These are phyloP conservation scores for Istiophorus platypterus DNA, from an alignment of 2,113 vertebrate species.

Conservation along the genomic window DNA sequence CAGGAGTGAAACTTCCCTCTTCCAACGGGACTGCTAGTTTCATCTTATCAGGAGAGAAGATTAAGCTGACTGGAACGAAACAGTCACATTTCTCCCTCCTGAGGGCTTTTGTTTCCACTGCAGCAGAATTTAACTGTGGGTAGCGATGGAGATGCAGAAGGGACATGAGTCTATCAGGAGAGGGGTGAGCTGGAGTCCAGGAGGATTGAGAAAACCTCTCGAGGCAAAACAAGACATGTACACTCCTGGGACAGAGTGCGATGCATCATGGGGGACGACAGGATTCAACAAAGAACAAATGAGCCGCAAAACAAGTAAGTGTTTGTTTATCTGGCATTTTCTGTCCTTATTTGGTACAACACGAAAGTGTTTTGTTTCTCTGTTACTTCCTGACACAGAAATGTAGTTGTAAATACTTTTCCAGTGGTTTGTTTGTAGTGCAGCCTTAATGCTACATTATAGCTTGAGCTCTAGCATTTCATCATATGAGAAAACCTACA, in stretches of 20 bases:
- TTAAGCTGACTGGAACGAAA: slow-evolving; percentile 42
- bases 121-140: slow-evolving; percentile 17
- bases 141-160: slow-evolving; percentile 74
- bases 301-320: slow-evolving; percentile 85
- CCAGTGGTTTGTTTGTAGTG: slow-evolving; percentile 26
- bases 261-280: slow-evolving; percentile 74
- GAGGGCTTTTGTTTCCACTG: slow-evolving; percentile 28
- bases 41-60: slow-evolving; percentile 40
- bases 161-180: slow-evolving; percentile 73
- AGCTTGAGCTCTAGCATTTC: slow-evolving; percentile 24
- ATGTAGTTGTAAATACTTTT: slow-evolving; percentile 21
- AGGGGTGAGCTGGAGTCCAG: slow-evolving; percentile 82
- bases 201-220: slow-evolving; percentile 70
- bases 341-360: slow-evolving; percentile 26
- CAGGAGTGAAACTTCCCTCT: slow-evolving; percentile 51
- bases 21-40: slow-evolving; percentile 16
- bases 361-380: neutral
- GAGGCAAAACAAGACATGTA: slow-evolving; percentile 60
- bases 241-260: slow-evolving; percentile 59
- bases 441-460: slow-evolving; percentile 9
- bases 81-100: slow-evolving; percentile 1
- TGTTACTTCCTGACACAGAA: slow-evolving; percentile 13
- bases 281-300: slow-evolving; percentile 74
- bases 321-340: slow-evolving; percentile 61
- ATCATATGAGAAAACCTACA: slow-evolving; percentile 32